Evolutionary conservation across 2,888 invertebrate species (phyloP).

Genomic region (Tipula helvola): DNA sequence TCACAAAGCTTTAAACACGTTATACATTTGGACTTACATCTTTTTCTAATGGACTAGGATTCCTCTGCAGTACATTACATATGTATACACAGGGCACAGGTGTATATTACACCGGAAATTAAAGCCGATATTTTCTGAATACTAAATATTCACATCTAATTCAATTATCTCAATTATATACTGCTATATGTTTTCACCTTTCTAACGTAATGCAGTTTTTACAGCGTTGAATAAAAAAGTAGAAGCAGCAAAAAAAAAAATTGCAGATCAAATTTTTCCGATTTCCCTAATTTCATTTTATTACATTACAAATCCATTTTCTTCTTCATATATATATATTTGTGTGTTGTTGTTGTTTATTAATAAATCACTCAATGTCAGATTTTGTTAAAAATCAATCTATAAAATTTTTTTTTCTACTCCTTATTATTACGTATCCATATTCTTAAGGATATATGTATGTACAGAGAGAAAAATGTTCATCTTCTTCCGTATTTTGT

Average conservation of each 20-base stretch:
- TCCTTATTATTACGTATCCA: not conserved
- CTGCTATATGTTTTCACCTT: not conserved
- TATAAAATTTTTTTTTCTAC: not conserved
- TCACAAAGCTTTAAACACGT: no score
- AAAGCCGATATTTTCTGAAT: not conserved
- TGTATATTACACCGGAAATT: not conserved
- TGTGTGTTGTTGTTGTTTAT: not conserved
- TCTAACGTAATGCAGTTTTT: not conserved
- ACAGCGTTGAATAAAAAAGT: not conserved
- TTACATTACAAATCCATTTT: not conserved
- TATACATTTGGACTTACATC: no score
- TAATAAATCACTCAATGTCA: slow-evolving; percentile 9
- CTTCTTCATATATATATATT: not conserved
- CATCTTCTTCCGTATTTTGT: not conserved
- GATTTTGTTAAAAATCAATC: slow-evolving; percentile 9
- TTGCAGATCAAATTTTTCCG: not conserved
- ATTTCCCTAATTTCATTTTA: not conserved
- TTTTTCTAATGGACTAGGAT: not conserved
- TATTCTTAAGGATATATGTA: not conserved
- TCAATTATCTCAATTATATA: not conserved
- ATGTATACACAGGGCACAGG: not conserved
- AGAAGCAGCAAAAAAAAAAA: not conserved
- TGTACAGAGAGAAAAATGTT: not conserved
- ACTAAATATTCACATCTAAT: not conserved
- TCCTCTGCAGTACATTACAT: not conserved